Conservation (phyloP, 2,797 vertebrate species). For the Gallirallus australis region DNA sequence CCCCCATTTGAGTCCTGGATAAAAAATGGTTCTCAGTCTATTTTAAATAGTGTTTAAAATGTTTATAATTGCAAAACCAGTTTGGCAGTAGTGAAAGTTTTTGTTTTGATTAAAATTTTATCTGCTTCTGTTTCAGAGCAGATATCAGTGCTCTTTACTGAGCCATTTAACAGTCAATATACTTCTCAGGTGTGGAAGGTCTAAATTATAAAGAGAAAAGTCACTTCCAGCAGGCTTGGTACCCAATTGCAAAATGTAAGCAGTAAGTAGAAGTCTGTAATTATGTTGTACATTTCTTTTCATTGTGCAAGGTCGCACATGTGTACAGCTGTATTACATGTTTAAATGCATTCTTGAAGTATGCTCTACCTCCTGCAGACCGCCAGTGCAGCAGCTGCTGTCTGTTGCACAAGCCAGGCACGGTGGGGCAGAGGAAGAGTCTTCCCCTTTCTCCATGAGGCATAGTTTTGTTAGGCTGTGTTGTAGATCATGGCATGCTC, state of each 20-base stretch:
- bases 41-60: background rate
- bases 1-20: background rate
- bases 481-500: background rate
- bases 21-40: background rate
- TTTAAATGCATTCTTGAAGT: background rate
- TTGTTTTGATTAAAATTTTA: background rate
- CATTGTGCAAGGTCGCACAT: background rate
- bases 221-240: background rate
- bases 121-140: background rate
- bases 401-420: background rate
- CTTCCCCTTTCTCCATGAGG: background rate
- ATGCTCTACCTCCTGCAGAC: background rate
- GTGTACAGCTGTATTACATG: background rate
- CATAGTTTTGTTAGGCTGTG: background rate
- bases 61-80: background rate
- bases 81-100: background rate
- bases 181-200: background rate
- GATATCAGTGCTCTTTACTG: background rate
- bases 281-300: background rate
- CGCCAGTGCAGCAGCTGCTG: slow-evolving; percentile 14
- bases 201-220: background rate
- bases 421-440: background rate
- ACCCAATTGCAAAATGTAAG: background rate
- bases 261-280: background rate
- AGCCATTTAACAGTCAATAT: background rate